These are phyloP conservation scores for Smittia sp. DNA, from an alignment of 2,888 invertebrate genomes.

Conservation along the genomic window DNA sequence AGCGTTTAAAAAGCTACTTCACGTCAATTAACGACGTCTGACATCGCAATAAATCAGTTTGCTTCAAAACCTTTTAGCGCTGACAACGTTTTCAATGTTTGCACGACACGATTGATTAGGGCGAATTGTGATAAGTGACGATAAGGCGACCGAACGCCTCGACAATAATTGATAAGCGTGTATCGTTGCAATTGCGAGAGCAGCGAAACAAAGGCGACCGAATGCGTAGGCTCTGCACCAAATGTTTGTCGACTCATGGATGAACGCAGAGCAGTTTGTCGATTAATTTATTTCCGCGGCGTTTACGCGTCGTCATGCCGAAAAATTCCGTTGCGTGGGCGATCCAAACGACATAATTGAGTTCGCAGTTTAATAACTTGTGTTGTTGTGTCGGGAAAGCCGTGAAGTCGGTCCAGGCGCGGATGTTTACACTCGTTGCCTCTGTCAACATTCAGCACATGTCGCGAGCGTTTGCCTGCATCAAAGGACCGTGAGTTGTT, in stretches of 20 bases:
- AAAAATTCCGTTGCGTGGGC: no score
- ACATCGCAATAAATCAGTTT: conserved; percentile 5
- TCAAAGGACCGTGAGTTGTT: no score
- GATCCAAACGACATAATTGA: no score
- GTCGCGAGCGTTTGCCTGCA: no score
- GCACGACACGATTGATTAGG: conserved; percentile 4
- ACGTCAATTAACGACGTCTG: conserved; percentile 1
- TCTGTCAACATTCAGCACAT: no score
- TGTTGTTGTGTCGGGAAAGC: no score
- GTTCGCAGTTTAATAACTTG: no score
- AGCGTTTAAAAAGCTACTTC: background rate
- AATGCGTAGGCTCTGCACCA: background rate
- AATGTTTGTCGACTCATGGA: background rate
- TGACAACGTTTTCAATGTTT: conserved; percentile 4
- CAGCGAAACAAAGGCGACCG: background rate
- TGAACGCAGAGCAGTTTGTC: background rate
- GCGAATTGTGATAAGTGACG: conserved; percentile 20
- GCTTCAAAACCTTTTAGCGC: background rate
- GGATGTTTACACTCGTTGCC: no score
- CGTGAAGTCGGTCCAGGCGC: no score
- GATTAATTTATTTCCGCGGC: no score
- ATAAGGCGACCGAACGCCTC: background rate
- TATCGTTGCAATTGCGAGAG: background rate
- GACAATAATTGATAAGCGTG: background rate
- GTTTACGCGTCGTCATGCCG: no score